Conservation (phyloP, 2,888 invertebrate species). For the Drosophila eohydei region DNA sequence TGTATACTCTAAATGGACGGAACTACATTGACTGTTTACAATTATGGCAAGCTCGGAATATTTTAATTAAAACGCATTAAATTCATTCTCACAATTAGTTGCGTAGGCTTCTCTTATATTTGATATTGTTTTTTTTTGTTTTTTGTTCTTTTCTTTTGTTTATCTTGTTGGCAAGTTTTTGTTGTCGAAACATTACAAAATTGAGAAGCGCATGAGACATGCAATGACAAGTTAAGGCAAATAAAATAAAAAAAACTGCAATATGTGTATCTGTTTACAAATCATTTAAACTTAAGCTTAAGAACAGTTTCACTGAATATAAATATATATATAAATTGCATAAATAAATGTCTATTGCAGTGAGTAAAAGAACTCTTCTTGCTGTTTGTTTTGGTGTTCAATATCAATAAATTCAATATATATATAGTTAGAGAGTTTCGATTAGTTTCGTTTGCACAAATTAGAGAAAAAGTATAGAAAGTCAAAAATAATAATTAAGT, state of each 20-base stretch:
- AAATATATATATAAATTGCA: constrained; percentile 14
- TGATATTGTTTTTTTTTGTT: background rate
- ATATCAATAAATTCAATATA: constrained; percentile 41
- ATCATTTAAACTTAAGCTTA: constrained; percentile 55
- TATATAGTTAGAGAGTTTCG: constrained; percentile 32
- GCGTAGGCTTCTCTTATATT: constrained; percentile 2
- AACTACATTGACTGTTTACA: constrained; percentile 54
- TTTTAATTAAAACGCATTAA: constrained; percentile 47
- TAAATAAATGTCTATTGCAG: constrained; percentile 71
- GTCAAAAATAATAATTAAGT: constrained; percentile 56
- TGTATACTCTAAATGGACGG: constrained; percentile 55
- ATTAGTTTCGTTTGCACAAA: constrained; percentile 74
- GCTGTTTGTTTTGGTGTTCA: constrained; percentile 60
- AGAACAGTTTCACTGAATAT: constrained; percentile 44
- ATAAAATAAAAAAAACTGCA: constrained; percentile 18
- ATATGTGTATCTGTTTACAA: constrained; percentile 44
- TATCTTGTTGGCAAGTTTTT: constrained; percentile 61
- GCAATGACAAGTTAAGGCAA: constrained; percentile 55
- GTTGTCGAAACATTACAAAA: constrained; percentile 52
- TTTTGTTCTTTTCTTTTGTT: constrained; percentile 7
- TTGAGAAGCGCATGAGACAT: constrained; percentile 59
- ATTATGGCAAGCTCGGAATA: constrained; percentile 77
- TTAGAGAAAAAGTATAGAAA: constrained; percentile 65
- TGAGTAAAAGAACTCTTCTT: constrained; percentile 82
- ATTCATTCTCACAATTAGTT: constrained; percentile 53